Conservation (phyloP, 2,797 vertebrate genomes). For the Coranthus polyacanthus region DNA sequence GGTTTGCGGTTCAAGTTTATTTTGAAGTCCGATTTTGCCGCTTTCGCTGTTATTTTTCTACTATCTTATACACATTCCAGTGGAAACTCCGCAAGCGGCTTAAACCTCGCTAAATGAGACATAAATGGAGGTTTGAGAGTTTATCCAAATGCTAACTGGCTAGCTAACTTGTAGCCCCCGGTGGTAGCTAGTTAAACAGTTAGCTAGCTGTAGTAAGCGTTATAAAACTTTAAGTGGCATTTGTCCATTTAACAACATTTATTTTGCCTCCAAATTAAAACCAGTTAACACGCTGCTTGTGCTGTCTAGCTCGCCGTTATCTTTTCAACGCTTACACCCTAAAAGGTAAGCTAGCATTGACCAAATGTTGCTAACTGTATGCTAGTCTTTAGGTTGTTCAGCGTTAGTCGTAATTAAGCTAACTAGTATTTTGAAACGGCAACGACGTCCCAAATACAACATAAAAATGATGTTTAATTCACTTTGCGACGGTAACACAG, state of each 20-base stretch:
- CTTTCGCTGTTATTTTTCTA: rapidly evolving
- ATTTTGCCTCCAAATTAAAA: rapidly evolving
- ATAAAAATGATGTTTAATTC: not conserved
- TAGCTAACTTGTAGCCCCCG: constrained; percentile 65
- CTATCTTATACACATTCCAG: not conserved
- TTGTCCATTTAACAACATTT: not conserved
- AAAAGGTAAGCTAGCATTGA: constrained; percentile 29
- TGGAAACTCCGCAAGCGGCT: rapidly evolving
- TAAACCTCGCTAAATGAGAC: not conserved
- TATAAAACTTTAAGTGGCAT: constrained; percentile 2
- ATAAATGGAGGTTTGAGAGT: constrained; percentile 29
- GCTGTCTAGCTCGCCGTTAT: not conserved
- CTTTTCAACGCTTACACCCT: constrained; percentile 27
- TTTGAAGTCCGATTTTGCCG: not conserved
- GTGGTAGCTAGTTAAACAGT: constrained; percentile 31
- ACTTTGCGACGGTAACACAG: not conserved
- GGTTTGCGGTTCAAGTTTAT: not conserved
- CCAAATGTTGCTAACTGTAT: constrained; percentile 45
- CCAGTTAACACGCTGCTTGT: not conserved
- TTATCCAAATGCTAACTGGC: constrained; percentile 54
- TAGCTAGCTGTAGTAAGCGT: not conserved
- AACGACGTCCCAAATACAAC: not conserved
- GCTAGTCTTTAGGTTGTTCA: constrained; percentile 58
- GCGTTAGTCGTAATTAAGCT: not conserved
- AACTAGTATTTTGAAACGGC: not conserved